Base-by-base conservation (phyloP, 1,140 invertebrate species). In the Platyscapa corneri region DNA sequence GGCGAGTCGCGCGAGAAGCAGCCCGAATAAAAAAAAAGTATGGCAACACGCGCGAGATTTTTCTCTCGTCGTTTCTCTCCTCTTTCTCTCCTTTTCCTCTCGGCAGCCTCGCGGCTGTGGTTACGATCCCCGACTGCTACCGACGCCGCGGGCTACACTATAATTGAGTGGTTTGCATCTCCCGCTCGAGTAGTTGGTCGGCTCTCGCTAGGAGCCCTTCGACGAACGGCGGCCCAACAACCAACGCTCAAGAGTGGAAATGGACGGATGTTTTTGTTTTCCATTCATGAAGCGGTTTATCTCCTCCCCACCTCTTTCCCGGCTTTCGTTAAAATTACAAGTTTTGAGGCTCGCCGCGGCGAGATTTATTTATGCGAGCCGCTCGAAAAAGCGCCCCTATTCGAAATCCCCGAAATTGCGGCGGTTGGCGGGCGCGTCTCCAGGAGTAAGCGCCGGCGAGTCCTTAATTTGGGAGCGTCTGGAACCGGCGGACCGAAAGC, bases 141-240 rank as follows among this genome's bases (percentile, higher is more conserved):
- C 87, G 85, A 53, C 81, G 88, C 89, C 88, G 85, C 85, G 86
- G 88, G 90, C 89, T 83, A 87, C 85, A 84, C 88, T 89, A 87
- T 92, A 92, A 92, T 92, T 92, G 92, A 92, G 91, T 91, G 90
- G 90, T 92, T 92, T 91, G 91, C 90, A 91, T 92, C 90, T 92
- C 90, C 88, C 86, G 87, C 86, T 87, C 84, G 86, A 83, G 82
- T 77, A 5, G 77, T 32, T 12, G 34, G 16, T 37, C 34, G 67
- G 34, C 67, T 39, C n/a, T n/a, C 34, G 76, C 20, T 53, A 30
- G 85, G 87, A 89, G 87, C 84, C 80, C 49, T 20, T 53, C 49
- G 18, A 53, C 16, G 49, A 12, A n/a, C n/a, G n/a, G 49, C 12
- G 18, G 49, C 49, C 86, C 79, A 86, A 83, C 42, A 86, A 81